Evolutionary conservation across 2,888 invertebrate species (phyloP), one percentile per base, ranked within the genome.

Genomic region (Pandemis cinnamomeana): DNA sequence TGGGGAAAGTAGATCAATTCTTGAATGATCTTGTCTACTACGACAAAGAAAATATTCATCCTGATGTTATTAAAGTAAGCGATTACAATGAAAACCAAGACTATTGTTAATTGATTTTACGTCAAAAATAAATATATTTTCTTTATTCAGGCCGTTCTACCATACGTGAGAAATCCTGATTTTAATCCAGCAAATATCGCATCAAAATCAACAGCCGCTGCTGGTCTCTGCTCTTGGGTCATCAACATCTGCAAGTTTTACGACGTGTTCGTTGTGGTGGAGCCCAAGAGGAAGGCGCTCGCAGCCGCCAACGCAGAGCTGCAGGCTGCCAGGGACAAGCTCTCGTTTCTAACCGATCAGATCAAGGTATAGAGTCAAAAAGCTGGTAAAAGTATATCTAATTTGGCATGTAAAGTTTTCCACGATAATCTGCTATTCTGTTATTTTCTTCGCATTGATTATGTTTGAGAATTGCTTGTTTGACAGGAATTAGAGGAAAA

Each of bases 141-240:
- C 63, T 64, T 13, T 10, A 11, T 7, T n/a, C 78, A 93, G 94
- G 94, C 94, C 0, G 94, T 95, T 0, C 89, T 92, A 75, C 95
- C 95, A 15, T 96, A 96, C 84, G 89, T 95, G n/a, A 95, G 95
- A 80, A 95, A 96, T 84, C 95, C 96, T 11, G 98, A 98, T 79
- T 99, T 99, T 87, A 96, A 96, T 79, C 96, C 98, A 0, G 98
- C 97, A 60, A 96, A 97, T 79, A 97, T 99, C 83, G 89, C 96
- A 80, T 95, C 96, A 0, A 99, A 99, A 90, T 99, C 99, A 0
- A 95, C 96, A 48, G 99, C 99, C 15, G 99, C 99, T 27, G 98
- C 98, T 70, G 98, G 99, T 42, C 93, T 99, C 7, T 99, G 98
- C 85, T 96, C 98, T 1, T 99, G 99, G 98, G 99, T 98, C 2